These are phyloP conservation scores for Masticophis lateralis DNA, from an alignment of 2,797 vertebrate species.

Conservation along the genomic window DNA sequence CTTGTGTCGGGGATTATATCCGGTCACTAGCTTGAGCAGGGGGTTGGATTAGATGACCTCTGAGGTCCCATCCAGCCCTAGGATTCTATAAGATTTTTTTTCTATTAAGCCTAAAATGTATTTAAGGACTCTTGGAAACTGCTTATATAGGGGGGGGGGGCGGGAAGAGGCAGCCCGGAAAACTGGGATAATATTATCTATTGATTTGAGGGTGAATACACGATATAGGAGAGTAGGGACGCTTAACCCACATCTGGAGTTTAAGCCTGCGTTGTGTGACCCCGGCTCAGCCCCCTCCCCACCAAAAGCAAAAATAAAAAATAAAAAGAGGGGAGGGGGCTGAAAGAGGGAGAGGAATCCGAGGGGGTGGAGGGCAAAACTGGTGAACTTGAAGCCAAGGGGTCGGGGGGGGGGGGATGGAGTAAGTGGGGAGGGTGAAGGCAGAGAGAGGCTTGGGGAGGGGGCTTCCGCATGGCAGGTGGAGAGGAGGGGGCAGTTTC, in stretches of 20 bases:
- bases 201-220: not conserved
- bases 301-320: not conserved
- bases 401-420: too few relatives aligned
- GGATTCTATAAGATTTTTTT: too few relatives aligned
- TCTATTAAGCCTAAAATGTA: not conserved
- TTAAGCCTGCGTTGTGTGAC: not conserved
- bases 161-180: fast-evolving
- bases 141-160: not conserved
- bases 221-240: not conserved
- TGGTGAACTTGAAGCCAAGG: not conserved
- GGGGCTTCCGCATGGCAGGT: not conserved
- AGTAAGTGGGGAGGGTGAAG: not conserved
- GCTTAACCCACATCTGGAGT: not conserved
- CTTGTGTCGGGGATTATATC: too few relatives aligned
- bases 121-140: not conserved
- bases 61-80: too few relatives aligned
- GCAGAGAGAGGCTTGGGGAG: not conserved
- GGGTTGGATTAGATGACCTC: not conserved
- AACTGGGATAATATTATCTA: not conserved
- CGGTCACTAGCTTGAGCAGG: not conserved
- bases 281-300: too few relatives aligned
- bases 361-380: not conserved
- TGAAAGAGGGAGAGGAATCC: not conserved
- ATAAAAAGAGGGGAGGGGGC: not conserved
- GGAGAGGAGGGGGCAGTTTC: not conserved